phyloP scores from a whole-genome alignment of 2,113 vertebrate species.

The Odocoileus hemionus region DNA sequence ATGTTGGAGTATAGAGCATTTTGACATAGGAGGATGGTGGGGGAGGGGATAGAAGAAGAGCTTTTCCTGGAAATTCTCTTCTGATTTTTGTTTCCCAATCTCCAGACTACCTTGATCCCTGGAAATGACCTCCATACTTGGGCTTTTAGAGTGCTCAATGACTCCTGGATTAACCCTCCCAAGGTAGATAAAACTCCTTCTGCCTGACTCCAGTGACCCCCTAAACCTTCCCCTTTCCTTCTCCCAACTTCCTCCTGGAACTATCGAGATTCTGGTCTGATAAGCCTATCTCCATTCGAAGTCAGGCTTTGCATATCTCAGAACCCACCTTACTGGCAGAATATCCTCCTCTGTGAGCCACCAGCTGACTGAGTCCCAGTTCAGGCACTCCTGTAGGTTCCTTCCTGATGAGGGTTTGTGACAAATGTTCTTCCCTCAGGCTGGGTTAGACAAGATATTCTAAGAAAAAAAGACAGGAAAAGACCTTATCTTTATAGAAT shows the following conservation, averaged over 20 bases:
- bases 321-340: background rate
- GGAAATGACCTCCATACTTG: background rate
- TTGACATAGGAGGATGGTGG: background rate
- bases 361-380: background rate
- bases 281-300: constrained; percentile 38
- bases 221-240: background rate
- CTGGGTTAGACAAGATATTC: background rate
- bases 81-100: background rate
- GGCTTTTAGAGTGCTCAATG: background rate
- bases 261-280: background rate
- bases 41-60: background rate
- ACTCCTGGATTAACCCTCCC: background rate
- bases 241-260: constrained; percentile 31
- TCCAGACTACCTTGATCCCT: background rate
- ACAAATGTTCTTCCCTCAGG: constrained; percentile 18
- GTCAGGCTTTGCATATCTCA: constrained; percentile 65
- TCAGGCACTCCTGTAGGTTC: background rate
- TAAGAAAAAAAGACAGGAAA: background rate
- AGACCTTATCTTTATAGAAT: constrained; percentile 31
- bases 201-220: background rate
- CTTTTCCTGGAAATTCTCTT: background rate
- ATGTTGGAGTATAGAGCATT: background rate
- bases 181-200: background rate
- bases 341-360: background rate
- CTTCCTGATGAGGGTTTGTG: background rate